Evolutionary conservation across 2,113 vertebrate genomes (phyloP).

Genomic region (Gymnogyps californianus): DNA sequence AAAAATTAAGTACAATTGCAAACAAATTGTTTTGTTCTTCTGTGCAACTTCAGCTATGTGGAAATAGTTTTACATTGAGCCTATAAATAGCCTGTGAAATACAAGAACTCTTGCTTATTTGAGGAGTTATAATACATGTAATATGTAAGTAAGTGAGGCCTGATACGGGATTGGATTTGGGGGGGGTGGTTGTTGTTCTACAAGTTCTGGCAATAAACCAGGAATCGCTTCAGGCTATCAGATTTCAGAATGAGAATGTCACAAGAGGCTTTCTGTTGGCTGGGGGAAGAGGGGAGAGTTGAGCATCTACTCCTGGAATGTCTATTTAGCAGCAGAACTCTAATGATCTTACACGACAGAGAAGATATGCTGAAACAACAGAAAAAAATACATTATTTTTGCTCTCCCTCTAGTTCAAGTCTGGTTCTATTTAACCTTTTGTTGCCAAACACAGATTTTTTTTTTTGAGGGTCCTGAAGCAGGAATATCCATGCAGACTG

Average conservation of each 20-base stretch:
- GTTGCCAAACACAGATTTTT: fast-evolving
- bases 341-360: background rate
- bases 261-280: background rate
- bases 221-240: background rate
- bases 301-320: background rate
- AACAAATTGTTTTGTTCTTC: background rate
- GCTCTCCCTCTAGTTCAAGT: fast-evolving
- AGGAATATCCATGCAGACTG: background rate
- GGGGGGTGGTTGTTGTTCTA: background rate
- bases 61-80: background rate
- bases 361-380: background rate
- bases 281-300: background rate
- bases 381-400: background rate
- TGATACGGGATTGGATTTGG: background rate
- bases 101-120: background rate
- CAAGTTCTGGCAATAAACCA: conserved; percentile 14
- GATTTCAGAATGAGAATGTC: conserved; percentile 18
- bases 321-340: background rate
- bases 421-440: background rate
- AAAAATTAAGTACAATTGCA: background rate
- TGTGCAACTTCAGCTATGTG: background rate
- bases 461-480: background rate
- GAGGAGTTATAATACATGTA: background rate
- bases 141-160: background rate
- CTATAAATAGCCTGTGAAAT: background rate